These are phyloP conservation scores for Xanthia togata DNA, from an alignment of 2,888 invertebrate species.

Conservation along the genomic window DNA sequence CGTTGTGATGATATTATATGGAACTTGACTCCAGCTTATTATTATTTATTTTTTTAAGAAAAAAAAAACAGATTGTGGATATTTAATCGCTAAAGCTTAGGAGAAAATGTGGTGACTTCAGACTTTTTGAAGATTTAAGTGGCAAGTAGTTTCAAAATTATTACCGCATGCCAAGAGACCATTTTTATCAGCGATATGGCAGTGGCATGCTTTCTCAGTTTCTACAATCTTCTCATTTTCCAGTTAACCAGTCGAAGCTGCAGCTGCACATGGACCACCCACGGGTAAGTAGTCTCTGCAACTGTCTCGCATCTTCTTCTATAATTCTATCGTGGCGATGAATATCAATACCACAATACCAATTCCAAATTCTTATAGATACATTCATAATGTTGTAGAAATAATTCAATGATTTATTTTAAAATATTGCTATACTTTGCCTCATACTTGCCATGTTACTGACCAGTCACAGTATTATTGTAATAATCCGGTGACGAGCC, in stretches of 20 bases:
- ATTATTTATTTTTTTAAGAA: too few species aligned
- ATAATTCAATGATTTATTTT: not conserved
- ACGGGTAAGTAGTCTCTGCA: too few species aligned
- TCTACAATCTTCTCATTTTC: not conserved
- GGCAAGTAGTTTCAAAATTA: too few species aligned
- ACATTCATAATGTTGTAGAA: not conserved
- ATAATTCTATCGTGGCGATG: too few species aligned
- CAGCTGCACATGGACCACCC: not conserved
- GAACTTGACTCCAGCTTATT: not conserved
- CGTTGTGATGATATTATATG: not conserved
- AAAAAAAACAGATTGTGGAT: not conserved
- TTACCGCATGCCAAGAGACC: too few species aligned
- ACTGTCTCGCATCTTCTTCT: not conserved
- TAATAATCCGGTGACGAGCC: not conserved
- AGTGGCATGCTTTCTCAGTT: not conserved
- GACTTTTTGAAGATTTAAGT: too few species aligned
- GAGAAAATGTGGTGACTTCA: too few species aligned
- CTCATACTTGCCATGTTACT: too few species aligned
- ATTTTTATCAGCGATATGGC: too few species aligned
- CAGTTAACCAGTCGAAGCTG: not conserved
- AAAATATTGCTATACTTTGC: not conserved
- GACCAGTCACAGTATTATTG: not conserved
- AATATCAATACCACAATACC: not conserved
- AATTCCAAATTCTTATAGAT: not conserved
- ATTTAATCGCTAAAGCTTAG: too few species aligned